Conservation (phyloP, 1,140 invertebrate species). For the Habropoda laboriosa region DNA sequence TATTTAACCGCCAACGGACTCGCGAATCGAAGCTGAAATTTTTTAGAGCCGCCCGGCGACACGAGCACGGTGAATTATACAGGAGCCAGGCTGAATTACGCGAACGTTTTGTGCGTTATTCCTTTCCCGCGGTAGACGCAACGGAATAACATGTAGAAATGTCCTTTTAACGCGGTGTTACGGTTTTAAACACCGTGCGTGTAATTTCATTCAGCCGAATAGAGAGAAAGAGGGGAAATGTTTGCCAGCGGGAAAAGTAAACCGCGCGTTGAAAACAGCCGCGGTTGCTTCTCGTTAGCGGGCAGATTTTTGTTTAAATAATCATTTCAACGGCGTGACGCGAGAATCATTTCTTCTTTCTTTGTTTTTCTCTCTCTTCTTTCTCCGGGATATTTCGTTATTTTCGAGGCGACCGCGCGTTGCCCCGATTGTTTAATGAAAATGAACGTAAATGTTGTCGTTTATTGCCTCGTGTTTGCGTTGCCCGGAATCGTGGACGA, state of each 20-base stretch:
- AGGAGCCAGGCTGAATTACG: background rate
- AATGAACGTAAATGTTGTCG: background rate
- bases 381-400: background rate
- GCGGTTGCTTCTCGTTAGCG: background rate
- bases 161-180: background rate
- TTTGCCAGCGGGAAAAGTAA: background rate
- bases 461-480: background rate
- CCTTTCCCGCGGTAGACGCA: background rate
- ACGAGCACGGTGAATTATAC: background rate
- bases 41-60: background rate
- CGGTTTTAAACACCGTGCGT: slow-evolving; percentile 15
- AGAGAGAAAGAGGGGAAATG: background rate
- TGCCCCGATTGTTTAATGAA: no score
- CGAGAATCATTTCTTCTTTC: background rate
- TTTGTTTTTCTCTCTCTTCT: no score
- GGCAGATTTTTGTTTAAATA: slow-evolving; percentile 10
- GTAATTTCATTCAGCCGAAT: slow-evolving; percentile 22
- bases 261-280: background rate
- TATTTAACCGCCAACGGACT: background rate
- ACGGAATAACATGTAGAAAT: background rate
- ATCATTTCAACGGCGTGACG: background rate
- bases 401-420: no score
- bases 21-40: slow-evolving; percentile 9
- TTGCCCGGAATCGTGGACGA: no score
- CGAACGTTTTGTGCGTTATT: background rate